phyloP scores from a whole-genome alignment of 1,140 invertebrate species.

The Microvelia longipes region DNA sequence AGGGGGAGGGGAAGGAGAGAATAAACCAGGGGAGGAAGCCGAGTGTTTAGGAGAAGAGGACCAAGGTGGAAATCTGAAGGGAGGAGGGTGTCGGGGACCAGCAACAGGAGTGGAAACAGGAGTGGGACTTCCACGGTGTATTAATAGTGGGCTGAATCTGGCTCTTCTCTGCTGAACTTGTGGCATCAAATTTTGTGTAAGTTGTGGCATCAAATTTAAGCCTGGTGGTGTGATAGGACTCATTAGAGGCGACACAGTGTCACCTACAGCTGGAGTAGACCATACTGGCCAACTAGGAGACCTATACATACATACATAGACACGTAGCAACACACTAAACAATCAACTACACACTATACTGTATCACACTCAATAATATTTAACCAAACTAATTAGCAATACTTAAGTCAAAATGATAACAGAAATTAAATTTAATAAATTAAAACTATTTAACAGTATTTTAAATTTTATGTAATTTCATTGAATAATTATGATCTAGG shows the following conservation, averaged over 20 bases:
- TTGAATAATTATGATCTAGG: no score
- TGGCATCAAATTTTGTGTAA: constrained; percentile 13
- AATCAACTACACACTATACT: constrained; percentile 7
- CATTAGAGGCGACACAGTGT: constrained; percentile 8
- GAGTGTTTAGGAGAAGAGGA: constrained; percentile 29
- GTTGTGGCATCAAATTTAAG: constrained; percentile 16
- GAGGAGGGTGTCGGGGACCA: constrained; percentile 7
- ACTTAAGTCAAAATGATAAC: no score
- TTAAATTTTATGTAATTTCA: no score
- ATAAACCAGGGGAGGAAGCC: constrained; percentile 37
- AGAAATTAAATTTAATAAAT: background rate
- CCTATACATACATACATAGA: constrained; percentile 27
- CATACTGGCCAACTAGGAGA: constrained; percentile 41
- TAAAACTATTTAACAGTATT: no score
- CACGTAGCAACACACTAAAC: constrained; percentile 2
- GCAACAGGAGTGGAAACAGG: constrained; percentile 18
- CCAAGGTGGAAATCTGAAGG: constrained; percentile 28
- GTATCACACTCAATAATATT: constrained; percentile 3
- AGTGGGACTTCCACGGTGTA: constrained; percentile 16
- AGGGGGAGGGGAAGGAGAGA: constrained; percentile 27
- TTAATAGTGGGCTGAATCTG: constrained; percentile 16
- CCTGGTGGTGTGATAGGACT: background rate
- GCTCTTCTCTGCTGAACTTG: constrained; percentile 22
- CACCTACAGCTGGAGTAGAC: constrained; percentile 31
- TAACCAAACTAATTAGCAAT: background rate